A percentile compares a stretch with the other conserved stretches of the same genome.
These are phyloP conservation scores for Virgularia gustaviana DNA, from an alignment of 92 coral and sea anemone genomes.

Conservation along the genomic window DNA sequence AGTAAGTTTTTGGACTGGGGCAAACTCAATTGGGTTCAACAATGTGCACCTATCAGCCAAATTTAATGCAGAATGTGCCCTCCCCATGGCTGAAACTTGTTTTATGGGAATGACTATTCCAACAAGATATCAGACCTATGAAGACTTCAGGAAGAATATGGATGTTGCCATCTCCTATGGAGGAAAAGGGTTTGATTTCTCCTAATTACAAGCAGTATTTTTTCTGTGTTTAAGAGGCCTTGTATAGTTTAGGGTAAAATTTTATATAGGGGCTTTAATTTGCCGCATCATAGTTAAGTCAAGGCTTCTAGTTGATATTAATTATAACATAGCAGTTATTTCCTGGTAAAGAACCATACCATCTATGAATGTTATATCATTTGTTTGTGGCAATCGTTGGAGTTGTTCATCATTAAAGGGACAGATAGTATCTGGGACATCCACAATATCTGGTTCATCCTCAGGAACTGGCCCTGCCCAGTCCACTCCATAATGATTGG, in stretches of 20 bases:
- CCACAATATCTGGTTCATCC: constrained; percentile 38
- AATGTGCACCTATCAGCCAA: background rate
- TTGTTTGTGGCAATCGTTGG: constrained; percentile 27
- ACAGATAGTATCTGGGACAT: constrained; percentile 54
- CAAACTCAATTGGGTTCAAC: constrained; percentile 1
- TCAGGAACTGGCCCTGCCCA: constrained; percentile 58
- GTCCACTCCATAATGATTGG: constrained; percentile 57
- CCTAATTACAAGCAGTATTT: background rate
- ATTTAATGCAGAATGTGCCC: constrained; percentile 8
- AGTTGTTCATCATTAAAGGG: constrained; percentile 31
- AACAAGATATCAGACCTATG: constrained; percentile 10
- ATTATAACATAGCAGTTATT: background rate
- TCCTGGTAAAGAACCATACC: background rate
- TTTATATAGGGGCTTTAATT: background rate
- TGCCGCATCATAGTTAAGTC: background rate
- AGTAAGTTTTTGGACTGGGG: constrained; percentile 8
- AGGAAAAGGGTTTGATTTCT: constrained; percentile 1
- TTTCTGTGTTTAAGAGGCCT: background rate
- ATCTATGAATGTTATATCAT: background rate
- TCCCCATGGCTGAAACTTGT: constrained; percentile 33
- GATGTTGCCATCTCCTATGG: constrained; percentile 34
- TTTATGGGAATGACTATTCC: constrained; percentile 20
- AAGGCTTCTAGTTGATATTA: background rate
- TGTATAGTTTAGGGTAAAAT: background rate
- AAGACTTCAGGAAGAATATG: constrained; percentile 31